phyloP scores from a whole-genome alignment of 2,888 invertebrate species.

The Polydrusus pterygomalis region DNA sequence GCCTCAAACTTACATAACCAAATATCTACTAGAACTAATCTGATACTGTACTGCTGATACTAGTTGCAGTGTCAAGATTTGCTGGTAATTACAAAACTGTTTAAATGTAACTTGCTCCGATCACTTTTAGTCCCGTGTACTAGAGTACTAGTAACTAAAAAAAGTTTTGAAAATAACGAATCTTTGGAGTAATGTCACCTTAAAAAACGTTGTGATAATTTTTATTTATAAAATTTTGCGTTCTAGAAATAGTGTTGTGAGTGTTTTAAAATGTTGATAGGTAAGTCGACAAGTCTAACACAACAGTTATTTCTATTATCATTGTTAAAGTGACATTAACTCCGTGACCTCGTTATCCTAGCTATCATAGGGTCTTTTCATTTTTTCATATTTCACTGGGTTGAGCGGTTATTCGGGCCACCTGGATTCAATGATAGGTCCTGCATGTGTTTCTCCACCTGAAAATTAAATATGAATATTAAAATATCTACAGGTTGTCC shows the following conservation, averaged over 20 bases:
- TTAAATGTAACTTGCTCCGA: neutral
- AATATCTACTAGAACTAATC: too few species aligned
- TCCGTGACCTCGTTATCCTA: constrained; percentile 5
- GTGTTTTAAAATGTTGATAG: neutral
- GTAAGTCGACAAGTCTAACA: neutral
- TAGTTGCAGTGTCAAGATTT: too few species aligned
- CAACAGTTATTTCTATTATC: neutral
- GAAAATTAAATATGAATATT: constrained; percentile 24
- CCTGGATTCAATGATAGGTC: constrained; percentile 66
- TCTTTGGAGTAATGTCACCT: neutral
- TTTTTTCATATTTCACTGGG: constrained; percentile 58
- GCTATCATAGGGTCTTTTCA: neutral
- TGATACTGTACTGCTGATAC: too few species aligned
- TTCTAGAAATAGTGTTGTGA: neutral
- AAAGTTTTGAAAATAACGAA: constrained; percentile 8
- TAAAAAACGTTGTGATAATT: neutral
- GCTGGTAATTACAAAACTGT: neutral
- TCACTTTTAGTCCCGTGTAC: neutral
- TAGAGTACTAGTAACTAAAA: neutral
- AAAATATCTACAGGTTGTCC: too few species aligned
- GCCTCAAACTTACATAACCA: neutral
- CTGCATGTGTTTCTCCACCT: constrained; percentile 71
- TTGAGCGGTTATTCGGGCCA: constrained; percentile 59
- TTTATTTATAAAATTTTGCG: neutral
- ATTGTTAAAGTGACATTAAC: neutral